Base-by-base conservation (phyloP, 2,113 vertebrate genomes). In the Archilochus colubris region DNA sequence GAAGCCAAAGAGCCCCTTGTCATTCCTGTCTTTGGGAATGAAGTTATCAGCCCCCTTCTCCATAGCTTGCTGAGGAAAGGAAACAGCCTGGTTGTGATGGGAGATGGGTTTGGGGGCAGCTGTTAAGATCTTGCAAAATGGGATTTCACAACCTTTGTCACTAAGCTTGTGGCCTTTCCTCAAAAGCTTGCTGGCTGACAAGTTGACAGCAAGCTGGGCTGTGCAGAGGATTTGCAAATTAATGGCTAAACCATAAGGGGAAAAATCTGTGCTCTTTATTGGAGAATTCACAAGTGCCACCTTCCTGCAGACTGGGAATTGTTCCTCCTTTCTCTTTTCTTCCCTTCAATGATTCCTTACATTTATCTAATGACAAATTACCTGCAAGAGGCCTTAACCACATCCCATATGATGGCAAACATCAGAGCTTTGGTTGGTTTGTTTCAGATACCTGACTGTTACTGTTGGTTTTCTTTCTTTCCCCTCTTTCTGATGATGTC, bases 261-360 rank as follows among this genome's bases (percentile, higher is more conserved):
- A 95, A 95, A 95, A 95, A 88, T 85, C 53, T 95, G 55, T 36
- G 83, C 82, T 88, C 28, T 68, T 82, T 68, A 54, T 50, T 95
- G 91, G 81, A 75, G 87, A 77, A 77, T 86, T 89, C 70, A 78
- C 82, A 95, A 91, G 68, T 44, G 38, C 38, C 59, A 82, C 93
- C 43, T 82, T 93, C 82, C 59, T 74, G 27, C 48, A 25, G 69
- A 51, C 33, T 62, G 17, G 1, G 3, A 70, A 21, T 91, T 95
- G 95, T 86, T 53, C 63, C 82, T 92, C 44, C n/a, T 89, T 91
- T 93, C 53, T 94, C 75, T 95, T 73, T 95, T 82, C 70, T 86
- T 88, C 79, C 72, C 53, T 88, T 27, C 83, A 74, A 33, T 67
- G 72, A 53, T 59, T 77, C 54, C 20, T 36, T 92, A 2, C 54